Percentiles rank a stretch among this genome's conserved stretches.
Conservation (phyloP, 2,797 vertebrate genomes). For the Pangasius krempfi region DNA sequence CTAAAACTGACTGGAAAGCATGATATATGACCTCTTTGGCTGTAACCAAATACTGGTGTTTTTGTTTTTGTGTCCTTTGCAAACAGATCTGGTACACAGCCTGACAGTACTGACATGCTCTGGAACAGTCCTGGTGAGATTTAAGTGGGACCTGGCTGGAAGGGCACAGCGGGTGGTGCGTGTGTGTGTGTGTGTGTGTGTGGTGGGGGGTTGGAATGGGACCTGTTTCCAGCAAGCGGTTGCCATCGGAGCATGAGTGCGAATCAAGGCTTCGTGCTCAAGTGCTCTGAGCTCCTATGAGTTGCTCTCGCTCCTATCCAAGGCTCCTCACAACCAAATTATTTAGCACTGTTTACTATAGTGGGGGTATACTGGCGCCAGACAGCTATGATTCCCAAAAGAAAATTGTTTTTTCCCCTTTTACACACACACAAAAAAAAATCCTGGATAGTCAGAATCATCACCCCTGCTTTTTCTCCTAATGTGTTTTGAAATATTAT, state of each 20-base stretch:
- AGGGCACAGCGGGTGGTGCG: not conserved
- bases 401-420: not conserved
- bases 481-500: slow-evolving; percentile 63
- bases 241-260: slow-evolving; percentile 60
- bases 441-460: slow-evolving; percentile 59
- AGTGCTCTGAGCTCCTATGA: slow-evolving; percentile 64
- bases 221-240: slow-evolving; percentile 49
- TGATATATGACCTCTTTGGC: slow-evolving; percentile 43
- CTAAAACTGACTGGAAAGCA: slow-evolving; percentile 50
- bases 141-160: slow-evolving; percentile 52
- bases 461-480: slow-evolving; percentile 49
- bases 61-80: slow-evolving; percentile 47
- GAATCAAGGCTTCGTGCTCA: slow-evolving; percentile 66
- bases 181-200: slow-evolving; percentile 2
- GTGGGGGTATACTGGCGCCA: slow-evolving; percentile 75
- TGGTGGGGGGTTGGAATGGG: not conserved
- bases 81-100: slow-evolving; percentile 53
- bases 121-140: slow-evolving; percentile 51
- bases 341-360: slow-evolving; percentile 79
- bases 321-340: slow-evolving; percentile 71
- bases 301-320: slow-evolving; percentile 55
- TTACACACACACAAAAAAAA: slow-evolving; percentile 36
- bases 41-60: slow-evolving; percentile 61
- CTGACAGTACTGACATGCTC: slow-evolving; percentile 54
- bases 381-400: slow-evolving; percentile 21